Evolutionary conservation across 2,888 invertebrate genomes (phyloP), one percentile per base, ranked within the genome.

Genomic region (Lepidonotus clava): DNA sequence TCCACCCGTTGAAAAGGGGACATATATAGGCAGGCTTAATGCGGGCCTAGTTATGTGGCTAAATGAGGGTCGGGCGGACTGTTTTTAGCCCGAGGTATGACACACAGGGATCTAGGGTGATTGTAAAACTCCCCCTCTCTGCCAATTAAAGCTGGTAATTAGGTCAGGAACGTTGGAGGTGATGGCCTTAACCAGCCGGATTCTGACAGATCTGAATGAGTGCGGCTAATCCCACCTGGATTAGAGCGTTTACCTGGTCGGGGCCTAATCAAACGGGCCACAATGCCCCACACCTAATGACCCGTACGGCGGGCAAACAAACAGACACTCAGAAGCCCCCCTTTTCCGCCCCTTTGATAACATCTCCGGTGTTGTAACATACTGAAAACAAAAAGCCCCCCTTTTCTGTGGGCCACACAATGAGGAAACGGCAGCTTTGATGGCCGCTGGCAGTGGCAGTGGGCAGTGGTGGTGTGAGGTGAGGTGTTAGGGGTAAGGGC

Each of bases 181-280:
- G 61, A 61, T 61, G 61, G 61, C 28, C 1, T 32, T 56, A 56
- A 56, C 56, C 5, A n/a, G 56, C 21, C 5, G 21, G 21, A 11
- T 11, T 4, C 4, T 61, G 61, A 61, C 24, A 28, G 24, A 32
- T 24, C 28, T 24, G 28, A 61, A 61, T 61, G 61, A 61, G 61
- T 61, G 28, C n/a, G 61, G 61, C 32, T 61, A 61, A 61, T 61
- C 61, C 61, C n/a, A 24, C 4, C 61, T 2, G 61, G 61, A 61
- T 61, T 61, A 61, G 28, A 32, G 53, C 61, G 21, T 61, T 61
- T 61, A 61, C 61, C 61, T 61, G 61, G 61, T 28, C 28, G 61
- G n/a, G n/a, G 28, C 24, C 61, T 61, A 61, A 61, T 61, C 61
- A 61, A 61, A 61, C 61, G n/a, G 28, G 61, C 28, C 24, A 61